These are phyloP conservation scores for Spodoptera littoralis DNA, from an alignment of 2,888 invertebrate species.

Conservation along the genomic window DNA sequence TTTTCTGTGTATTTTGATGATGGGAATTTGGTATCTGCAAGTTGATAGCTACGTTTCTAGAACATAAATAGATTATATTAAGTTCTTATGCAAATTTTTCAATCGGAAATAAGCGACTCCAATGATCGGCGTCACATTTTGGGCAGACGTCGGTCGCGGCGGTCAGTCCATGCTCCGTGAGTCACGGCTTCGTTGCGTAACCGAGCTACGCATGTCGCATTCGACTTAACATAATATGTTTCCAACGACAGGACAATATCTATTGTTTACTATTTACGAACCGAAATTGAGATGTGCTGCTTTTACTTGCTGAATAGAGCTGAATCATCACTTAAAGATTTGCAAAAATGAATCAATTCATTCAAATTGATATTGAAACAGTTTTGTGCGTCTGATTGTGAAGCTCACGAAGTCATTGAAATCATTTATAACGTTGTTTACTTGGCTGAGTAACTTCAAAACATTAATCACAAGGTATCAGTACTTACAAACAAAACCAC, in stretches of 20 bases:
- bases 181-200: conserved; percentile 61
- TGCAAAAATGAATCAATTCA: too few species aligned
- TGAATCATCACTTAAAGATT: conserved; percentile 22
- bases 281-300: conserved; percentile 21
- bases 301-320: conserved; percentile 22
- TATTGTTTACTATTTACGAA: conserved; percentile 44
- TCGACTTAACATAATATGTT: conserved; percentile 56
- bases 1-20: too few species aligned
- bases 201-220: conserved; percentile 52
- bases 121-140: conserved; percentile 37
- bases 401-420: too few species aligned
- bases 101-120: conserved; percentile 33
- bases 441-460: too few species aligned
- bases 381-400: too few species aligned
- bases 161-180: conserved; percentile 57
- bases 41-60: too few species aligned
- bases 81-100: conserved; percentile 14
- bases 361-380: too few species aligned
- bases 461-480: too few species aligned
- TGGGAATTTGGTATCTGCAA: too few species aligned
- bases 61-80: not conserved
- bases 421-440: too few species aligned
- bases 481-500: too few species aligned
- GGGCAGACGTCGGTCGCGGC: conserved; percentile 29
- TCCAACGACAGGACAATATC: conserved; percentile 55